phyloP scores from a whole-genome alignment of 2,888 invertebrate genomes.

The Apoda limacodes region DNA sequence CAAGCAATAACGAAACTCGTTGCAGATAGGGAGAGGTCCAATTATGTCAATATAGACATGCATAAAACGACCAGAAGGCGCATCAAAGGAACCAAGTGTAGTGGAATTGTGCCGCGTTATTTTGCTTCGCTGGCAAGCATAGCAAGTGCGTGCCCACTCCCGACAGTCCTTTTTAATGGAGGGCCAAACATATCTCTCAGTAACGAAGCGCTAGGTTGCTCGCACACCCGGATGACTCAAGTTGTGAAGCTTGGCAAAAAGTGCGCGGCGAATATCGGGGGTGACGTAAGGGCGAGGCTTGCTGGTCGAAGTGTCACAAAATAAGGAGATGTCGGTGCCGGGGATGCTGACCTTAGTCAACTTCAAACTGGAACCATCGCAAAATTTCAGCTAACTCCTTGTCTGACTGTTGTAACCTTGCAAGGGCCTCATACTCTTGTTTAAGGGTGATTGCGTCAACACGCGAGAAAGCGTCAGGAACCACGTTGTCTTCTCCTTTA shows the following conservation, averaged over 20 bases:
- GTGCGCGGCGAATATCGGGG: neutral
- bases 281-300: slow-evolving; percentile 6
- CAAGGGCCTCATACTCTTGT: too few relatives aligned
- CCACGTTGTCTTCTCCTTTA: too few relatives aligned
- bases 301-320: slow-evolving; percentile 2
- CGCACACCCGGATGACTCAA: slow-evolving; percentile 1
- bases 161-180: neutral
- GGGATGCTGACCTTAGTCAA: slow-evolving; percentile 8
- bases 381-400: too few relatives aligned
- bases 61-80: slow-evolving; percentile 9
- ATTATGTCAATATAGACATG: slow-evolving; percentile 7
- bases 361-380: slow-evolving; percentile 13
- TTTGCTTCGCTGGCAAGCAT: slow-evolving; percentile 26
- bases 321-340: neutral
- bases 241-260: slow-evolving; percentile 1
- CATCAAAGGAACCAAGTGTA: neutral
- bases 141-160: slow-evolving; percentile 17
- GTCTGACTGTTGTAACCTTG: too few relatives aligned
- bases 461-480: too few relatives aligned
- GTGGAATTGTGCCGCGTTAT: neutral
- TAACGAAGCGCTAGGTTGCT: neutral
- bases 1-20: slow-evolving; percentile 11
- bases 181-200: slow-evolving; percentile 29
- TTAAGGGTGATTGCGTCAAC: too few relatives aligned
- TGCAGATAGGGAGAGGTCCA: neutral